Conservation (phyloP, 1,140 invertebrate genomes). For the Vollenhovia emeryi region DNA sequence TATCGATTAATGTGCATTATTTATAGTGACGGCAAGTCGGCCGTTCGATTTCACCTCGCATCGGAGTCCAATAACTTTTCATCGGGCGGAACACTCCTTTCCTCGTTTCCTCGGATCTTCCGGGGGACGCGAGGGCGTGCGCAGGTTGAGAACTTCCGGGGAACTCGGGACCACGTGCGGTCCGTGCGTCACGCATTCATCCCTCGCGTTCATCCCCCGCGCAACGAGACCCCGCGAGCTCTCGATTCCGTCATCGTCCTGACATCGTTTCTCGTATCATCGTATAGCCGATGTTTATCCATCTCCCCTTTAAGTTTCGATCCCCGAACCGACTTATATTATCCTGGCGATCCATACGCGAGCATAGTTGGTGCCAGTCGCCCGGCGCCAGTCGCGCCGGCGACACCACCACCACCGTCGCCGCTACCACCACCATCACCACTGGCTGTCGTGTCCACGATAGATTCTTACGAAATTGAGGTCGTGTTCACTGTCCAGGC, state of each 20-base stretch:
- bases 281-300: constrained; percentile 38
- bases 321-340: constrained; percentile 36
- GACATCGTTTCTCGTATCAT: neutral
- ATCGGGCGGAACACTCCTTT: neutral
- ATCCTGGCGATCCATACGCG: constrained; percentile 41
- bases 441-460: constrained; percentile 13
- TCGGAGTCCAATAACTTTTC: constrained; percentile 27
- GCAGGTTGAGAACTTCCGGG: neutral
- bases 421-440: neutral
- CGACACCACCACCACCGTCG: constrained; percentile 24
- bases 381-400: constrained; percentile 43
- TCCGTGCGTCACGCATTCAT: no score
- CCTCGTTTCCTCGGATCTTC: neutral
- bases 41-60: constrained; percentile 55
- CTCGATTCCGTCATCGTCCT: neutral
- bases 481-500: constrained; percentile 33
- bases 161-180: neutral
- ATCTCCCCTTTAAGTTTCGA: constrained; percentile 56
- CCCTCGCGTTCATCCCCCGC: neutral
- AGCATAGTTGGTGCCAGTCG: constrained; percentile 53
- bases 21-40: constrained; percentile 69
- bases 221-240: neutral
- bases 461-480: constrained; percentile 51
- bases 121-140: neutral
- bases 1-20: constrained; percentile 78